Percentiles rank a stretch among this genome's conserved stretches.
phyloP scores from a whole-genome alignment of 2,113 vertebrate genomes.

The Solea solea region DNA sequence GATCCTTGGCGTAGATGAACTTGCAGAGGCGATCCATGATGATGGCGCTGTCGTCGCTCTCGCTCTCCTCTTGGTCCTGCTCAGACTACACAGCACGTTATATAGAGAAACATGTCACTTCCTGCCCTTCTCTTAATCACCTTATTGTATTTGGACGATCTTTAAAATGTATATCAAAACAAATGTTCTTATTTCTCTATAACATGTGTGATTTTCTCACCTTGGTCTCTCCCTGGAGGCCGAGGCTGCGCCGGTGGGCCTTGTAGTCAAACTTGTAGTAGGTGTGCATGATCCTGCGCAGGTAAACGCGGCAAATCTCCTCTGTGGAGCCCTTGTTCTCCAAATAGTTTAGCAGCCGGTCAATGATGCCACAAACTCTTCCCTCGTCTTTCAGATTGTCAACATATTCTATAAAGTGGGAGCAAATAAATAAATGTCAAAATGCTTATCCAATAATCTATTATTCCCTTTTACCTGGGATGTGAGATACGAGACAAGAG shows the following conservation, averaged over 20 bases:
- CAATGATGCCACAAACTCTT: conserved; percentile 85
- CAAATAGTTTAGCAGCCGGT: conserved; percentile 87
- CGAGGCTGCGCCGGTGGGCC: conserved; percentile 87
- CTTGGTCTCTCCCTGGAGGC: conserved; percentile 87
- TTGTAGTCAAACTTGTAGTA: conserved; percentile 97
- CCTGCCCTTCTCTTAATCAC: background rate
- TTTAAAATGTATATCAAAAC: background rate
- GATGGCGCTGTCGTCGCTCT: conserved; percentile 88
- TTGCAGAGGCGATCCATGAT: conserved; percentile 93
- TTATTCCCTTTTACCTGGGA: background rate
- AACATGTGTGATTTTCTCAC: conserved; percentile 58
- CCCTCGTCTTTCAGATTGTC: conserved; percentile 91
- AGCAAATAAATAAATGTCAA: background rate
- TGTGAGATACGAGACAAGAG: too few species aligned
- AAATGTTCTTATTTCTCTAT: too few species aligned
- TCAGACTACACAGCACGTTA: conserved; percentile 79
- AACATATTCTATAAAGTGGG: conserved; percentile 85
- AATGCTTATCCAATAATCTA: background rate
- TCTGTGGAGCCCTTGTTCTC: conserved; percentile 88
- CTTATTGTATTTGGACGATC: background rate
- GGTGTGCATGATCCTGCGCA: conserved; percentile 90
- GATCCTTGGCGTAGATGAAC: conserved; percentile 92
- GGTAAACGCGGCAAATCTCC: conserved; percentile 88
- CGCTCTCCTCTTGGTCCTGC: conserved; percentile 90
- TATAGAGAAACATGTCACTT: background rate